Evolutionary conservation across 1,140 invertebrate species (phyloP).

Genomic region (Drosophila pseudoobscura): DNA sequence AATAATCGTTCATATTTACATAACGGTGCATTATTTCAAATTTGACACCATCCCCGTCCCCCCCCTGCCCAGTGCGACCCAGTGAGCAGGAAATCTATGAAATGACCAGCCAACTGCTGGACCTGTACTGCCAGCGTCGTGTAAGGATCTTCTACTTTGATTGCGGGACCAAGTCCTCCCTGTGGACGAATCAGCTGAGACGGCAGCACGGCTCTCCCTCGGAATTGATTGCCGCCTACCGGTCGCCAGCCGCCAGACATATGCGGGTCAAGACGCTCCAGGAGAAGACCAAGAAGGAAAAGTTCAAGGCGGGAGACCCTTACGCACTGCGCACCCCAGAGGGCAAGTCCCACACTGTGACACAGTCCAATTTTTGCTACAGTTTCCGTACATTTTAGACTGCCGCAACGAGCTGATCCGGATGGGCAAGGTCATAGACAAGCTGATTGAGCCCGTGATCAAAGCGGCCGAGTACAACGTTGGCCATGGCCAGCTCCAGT

Average conservation of each 20-base stretch:
- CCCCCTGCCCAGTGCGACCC: conserved; percentile 45
- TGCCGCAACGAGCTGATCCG: conserved; percentile 74
- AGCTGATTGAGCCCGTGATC: conserved; percentile 65
- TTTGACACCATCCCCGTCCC: conserved; percentile 40
- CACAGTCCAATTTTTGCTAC: background rate
- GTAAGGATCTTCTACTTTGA: conserved; percentile 73
- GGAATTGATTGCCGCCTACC: conserved; percentile 67
- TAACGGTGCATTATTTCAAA: conserved; percentile 69
- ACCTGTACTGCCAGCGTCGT: conserved; percentile 68
- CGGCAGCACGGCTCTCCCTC: conserved; percentile 58
- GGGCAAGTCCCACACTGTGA: conserved; percentile 33
- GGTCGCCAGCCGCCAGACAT: conserved; percentile 52
- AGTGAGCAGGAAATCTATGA: conserved; percentile 68
- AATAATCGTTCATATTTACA: conserved; percentile 74
- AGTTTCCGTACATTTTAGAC: conserved; percentile 33
- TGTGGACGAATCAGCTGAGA: conserved; percentile 69
- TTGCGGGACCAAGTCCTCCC: conserved; percentile 59
- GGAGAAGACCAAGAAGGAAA: conserved; percentile 23
- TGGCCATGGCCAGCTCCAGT: conserved; percentile 9
- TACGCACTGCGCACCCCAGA: conserved; percentile 71
- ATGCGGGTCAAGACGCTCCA: conserved; percentile 55
- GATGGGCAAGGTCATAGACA: conserved; percentile 75
- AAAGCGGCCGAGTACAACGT: conserved; percentile 37
- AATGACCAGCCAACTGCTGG: conserved; percentile 68
- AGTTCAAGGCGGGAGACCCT: conserved; percentile 71